Conservation (phyloP, 2,797 vertebrate genomes). For the Crocidura indochinensis region DNA sequence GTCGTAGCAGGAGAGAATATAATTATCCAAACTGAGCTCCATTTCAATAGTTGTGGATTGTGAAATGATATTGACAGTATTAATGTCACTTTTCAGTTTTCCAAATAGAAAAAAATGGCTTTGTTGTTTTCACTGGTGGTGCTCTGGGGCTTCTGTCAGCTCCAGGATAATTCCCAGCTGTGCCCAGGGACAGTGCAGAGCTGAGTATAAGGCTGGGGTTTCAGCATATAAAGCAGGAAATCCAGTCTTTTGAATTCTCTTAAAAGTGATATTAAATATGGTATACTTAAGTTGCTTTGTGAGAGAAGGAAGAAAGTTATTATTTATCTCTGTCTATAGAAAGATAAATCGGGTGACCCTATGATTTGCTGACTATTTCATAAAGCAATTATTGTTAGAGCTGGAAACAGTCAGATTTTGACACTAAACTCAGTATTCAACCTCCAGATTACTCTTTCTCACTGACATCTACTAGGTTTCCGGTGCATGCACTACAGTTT, state of each 20-base stretch:
- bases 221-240: too few species aligned
- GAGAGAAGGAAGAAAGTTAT: constrained; percentile 63
- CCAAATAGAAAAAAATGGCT: constrained; percentile 60
- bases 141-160: too few species aligned
- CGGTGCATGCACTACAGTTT: not conserved
- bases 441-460: not conserved
- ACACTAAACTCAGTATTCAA: not conserved
- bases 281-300: constrained; percentile 62
- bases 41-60: constrained; percentile 52
- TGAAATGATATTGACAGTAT: constrained; percentile 67
- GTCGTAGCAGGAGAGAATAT: constrained; percentile 57
- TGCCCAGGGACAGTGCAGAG: too few species aligned
- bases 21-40: constrained; percentile 70
- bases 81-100: constrained; percentile 77
- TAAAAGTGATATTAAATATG: constrained; percentile 72
- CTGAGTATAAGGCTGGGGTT: too few species aligned
- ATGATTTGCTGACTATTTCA: constrained; percentile 53
- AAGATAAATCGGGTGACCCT: constrained; percentile 21
- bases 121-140: too few species aligned
- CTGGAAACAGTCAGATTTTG: constrained; percentile 40
- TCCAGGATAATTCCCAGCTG: too few species aligned
- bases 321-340: constrained; percentile 54
- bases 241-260: too few species aligned
- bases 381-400: not conserved
- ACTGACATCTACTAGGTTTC: constrained; percentile 32